These are phyloP conservation scores for Caprella mutica DNA, from an alignment of 2,888 invertebrate genomes.

Conservation along the genomic window DNA sequence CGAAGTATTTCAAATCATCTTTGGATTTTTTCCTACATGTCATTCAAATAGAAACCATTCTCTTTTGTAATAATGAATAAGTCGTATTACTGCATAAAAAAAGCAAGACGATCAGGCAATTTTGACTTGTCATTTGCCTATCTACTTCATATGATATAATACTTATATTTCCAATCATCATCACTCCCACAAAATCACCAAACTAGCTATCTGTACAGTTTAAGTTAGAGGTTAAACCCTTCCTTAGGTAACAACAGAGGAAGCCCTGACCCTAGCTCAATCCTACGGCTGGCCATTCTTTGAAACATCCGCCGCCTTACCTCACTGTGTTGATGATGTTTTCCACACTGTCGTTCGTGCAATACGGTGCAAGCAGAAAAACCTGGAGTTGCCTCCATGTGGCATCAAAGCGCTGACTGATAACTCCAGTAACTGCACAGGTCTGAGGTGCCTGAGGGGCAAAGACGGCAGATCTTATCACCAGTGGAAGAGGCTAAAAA, in stretches of 20 bases:
- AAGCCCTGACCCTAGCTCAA: conserved; percentile 67
- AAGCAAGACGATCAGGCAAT: too few species aligned
- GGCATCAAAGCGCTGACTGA: not conserved
- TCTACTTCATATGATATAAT: too few species aligned
- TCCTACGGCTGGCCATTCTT: conserved; percentile 83
- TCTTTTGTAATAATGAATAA: too few species aligned
- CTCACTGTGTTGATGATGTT: conserved; percentile 80
- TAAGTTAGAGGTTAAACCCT: too few species aligned
- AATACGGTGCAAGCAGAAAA: conserved; percentile 48
- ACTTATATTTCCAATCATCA: too few species aligned
- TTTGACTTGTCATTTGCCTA: too few species aligned
- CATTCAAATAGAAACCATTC: too few species aligned
- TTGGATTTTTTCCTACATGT: too few species aligned
- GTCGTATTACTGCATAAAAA: too few species aligned
- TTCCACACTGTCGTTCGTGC: conserved; percentile 81
- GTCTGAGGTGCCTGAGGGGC: conserved; percentile 1
- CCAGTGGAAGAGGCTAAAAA: conserved; percentile 31
- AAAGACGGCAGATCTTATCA: conserved; percentile 4
- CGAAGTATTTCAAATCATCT: too few species aligned
- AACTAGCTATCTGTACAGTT: too few species aligned
- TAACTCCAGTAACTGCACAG: not conserved
- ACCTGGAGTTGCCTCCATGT: conserved; percentile 8
- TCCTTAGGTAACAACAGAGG: conserved; percentile 61
- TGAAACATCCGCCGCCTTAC: conserved; percentile 76
- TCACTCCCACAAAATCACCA: too few species aligned